phyloP scores from a whole-genome alignment of 2,113 vertebrate genomes.

The Ammospiza caudacuta region DNA sequence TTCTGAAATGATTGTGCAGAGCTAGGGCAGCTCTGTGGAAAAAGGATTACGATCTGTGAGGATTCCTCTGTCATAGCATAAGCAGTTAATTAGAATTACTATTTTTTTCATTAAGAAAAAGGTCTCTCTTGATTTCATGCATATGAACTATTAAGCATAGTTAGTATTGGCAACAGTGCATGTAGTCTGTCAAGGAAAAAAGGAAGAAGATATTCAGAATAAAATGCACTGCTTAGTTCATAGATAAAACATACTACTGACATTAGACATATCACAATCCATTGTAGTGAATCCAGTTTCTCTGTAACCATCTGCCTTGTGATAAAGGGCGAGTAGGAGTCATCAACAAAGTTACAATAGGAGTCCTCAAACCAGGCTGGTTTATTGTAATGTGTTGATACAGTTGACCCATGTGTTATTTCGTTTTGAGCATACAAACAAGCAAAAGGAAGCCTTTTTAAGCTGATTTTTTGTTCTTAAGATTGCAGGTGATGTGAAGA shows the following conservation, averaged over 20 bases:
- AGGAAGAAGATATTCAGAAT: background rate
- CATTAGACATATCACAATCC: background rate
- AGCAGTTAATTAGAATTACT: background rate
- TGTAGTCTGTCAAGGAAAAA: background rate
- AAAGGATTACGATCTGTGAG: background rate
- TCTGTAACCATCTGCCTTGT: background rate
- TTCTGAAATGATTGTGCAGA: background rate
- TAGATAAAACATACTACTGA: background rate
- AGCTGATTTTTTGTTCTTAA: background rate
- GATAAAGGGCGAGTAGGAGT: background rate
- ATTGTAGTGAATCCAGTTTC: background rate
- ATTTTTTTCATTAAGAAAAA: background rate
- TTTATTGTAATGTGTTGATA: background rate
- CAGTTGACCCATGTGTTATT: background rate
- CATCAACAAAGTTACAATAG: background rate
- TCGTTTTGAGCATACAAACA: background rate
- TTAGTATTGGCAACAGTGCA: background rate
- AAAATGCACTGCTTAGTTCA: background rate
- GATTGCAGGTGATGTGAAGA: background rate
- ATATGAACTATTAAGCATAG: background rate
- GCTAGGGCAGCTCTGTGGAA: background rate
- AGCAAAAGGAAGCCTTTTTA: background rate
- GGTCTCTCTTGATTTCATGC: background rate
- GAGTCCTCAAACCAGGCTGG: background rate
- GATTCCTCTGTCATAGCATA: background rate